phyloP scores from a whole-genome alignment of 1,140 invertebrate genomes.

The Sweltsa coloradensis region DNA sequence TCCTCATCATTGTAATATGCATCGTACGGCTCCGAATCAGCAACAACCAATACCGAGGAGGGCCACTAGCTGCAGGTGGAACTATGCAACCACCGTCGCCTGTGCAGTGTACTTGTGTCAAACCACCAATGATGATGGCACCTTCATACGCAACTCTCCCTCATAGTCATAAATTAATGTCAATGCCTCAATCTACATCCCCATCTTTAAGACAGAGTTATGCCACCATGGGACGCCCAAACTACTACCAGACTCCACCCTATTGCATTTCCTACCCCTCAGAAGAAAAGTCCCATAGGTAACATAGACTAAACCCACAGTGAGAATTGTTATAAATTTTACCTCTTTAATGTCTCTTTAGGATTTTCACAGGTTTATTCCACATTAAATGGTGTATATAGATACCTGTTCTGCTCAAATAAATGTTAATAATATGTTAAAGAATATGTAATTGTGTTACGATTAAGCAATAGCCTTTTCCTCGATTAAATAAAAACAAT shows the following conservation, averaged over 20 bases:
- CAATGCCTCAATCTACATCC: background rate
- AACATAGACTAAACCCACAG: conserved; percentile 1
- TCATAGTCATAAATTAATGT: conserved; percentile 3
- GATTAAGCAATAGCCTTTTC: too few relatives aligned
- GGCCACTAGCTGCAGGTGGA: conserved; percentile 42
- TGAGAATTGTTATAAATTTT: too few relatives aligned
- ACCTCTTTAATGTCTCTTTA: too few relatives aligned
- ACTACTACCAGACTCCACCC: conserved; percentile 7
- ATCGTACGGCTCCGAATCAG: conserved; percentile 60
- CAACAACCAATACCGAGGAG: conserved; percentile 50
- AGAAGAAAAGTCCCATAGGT: conserved; percentile 11
- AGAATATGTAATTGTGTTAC: too few relatives aligned
- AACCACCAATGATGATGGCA: conserved; percentile 18
- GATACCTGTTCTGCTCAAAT: too few relatives aligned
- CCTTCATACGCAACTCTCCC: conserved; percentile 8
- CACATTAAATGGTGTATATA: too few relatives aligned
- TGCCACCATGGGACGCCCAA: conserved; percentile 8
- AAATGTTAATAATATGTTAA: too few relatives aligned
- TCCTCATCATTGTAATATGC: conserved; percentile 78
- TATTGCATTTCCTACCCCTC: conserved; percentile 9
- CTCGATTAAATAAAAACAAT: too few relatives aligned
- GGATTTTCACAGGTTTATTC: too few relatives aligned
- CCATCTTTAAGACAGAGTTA: conserved; percentile 1
- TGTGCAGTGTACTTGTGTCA: conserved; percentile 28
- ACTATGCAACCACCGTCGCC: conserved; percentile 3